phyloP scores from a whole-genome alignment of 2,888 invertebrate species.

The Aricia artaxerxes region DNA sequence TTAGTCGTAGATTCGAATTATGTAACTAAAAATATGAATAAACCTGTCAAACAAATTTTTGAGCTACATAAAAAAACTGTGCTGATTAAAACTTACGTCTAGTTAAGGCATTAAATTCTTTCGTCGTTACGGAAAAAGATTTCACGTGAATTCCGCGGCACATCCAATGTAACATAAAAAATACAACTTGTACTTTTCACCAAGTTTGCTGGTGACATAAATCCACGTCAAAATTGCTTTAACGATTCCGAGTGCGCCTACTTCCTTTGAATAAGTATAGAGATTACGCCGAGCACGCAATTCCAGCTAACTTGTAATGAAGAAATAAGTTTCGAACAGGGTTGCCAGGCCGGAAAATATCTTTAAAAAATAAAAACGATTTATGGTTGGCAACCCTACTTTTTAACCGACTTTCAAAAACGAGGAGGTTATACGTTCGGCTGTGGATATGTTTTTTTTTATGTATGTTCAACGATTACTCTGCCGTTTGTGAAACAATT shows the following conservation, averaged over 20 bases:
- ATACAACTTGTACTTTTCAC: conserved; percentile 25
- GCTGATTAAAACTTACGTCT: not conserved
- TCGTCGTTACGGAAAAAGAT: not conserved
- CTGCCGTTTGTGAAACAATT: no score
- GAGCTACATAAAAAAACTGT: not conserved
- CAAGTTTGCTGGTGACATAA: conserved; percentile 29
- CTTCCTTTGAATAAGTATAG: conserved; percentile 33
- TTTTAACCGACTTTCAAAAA: not conserved
- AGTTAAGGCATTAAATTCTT: not conserved
- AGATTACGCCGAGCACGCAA: conserved; percentile 33
- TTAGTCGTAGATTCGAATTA: no score
- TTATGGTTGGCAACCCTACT: not conserved
- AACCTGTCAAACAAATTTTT: no score
- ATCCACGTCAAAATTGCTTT: conserved; percentile 33
- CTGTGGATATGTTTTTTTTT: no score
- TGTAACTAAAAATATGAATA: no score
- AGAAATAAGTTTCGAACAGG: conserved; percentile 33
- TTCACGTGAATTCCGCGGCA: not conserved
- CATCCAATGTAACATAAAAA: conserved; percentile 20
- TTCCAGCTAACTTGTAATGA: conserved; percentile 25
- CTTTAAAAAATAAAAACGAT: conserved; percentile 11
- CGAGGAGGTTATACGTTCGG: no score
- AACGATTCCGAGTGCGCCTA: conserved; percentile 31
- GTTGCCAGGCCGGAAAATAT: conserved; percentile 35
- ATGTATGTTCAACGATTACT: no score